Evolutionary conservation across 1,140 invertebrate genomes (phyloP).

Genomic region (Drosophila seguyi): DNA sequence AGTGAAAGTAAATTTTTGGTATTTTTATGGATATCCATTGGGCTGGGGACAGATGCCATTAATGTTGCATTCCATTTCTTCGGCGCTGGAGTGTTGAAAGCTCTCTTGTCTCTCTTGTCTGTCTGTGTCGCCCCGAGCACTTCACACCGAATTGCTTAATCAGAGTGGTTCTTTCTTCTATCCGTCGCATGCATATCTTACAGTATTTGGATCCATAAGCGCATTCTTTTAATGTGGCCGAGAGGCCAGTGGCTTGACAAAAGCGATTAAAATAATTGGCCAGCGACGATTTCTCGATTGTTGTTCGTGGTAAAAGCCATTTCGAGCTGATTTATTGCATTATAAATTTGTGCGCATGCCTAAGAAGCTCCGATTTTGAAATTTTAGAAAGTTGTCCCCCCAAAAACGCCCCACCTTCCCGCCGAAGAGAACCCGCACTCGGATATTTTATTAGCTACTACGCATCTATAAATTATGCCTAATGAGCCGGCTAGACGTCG

Average conservation of each 20-base stretch:
- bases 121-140: slow-evolving; percentile 42
- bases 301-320: slow-evolving; percentile 71
- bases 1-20: slow-evolving; percentile 78
- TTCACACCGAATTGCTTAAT: slow-evolving; percentile 78
- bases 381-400: slow-evolving; percentile 74
- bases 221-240: slow-evolving; percentile 59
- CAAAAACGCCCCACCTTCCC: slow-evolving; percentile 5
- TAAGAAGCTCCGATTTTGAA: slow-evolving; percentile 79
- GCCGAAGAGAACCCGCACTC: slow-evolving; percentile 24
- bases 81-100: slow-evolving; percentile 71
- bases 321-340: slow-evolving; percentile 78
- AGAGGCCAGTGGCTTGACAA: slow-evolving; percentile 61
- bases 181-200: slow-evolving; percentile 7
- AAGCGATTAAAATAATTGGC: slow-evolving; percentile 82
- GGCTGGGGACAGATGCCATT: slow-evolving; percentile 58
- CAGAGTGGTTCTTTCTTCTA: slow-evolving; percentile 46
- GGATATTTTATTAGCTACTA: slow-evolving; percentile 71
- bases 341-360: slow-evolving; percentile 82
- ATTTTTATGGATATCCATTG: slow-evolving; percentile 59
- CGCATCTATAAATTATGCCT: slow-evolving; percentile 76
- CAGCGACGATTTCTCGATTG: slow-evolving; percentile 60
- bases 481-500: slow-evolving; percentile 65
- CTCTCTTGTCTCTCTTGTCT: slow-evolving; percentile 49
- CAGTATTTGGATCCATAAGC: slow-evolving; percentile 16
- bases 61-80: slow-evolving; percentile 69